phyloP scores from a whole-genome alignment of 2,888 invertebrate species.

The Leptothorax acervorum region DNA sequence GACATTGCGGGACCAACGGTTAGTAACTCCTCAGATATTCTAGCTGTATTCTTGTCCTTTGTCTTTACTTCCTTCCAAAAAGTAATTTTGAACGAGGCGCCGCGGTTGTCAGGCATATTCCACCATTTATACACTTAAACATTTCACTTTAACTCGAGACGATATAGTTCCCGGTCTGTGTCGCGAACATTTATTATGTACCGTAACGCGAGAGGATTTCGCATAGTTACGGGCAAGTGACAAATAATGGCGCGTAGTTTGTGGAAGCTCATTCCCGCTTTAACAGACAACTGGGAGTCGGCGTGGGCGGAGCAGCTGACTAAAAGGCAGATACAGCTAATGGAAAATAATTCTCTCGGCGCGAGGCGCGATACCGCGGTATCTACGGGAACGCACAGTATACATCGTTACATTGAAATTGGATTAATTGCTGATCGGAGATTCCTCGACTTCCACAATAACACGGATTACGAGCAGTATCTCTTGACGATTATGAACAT shows the following conservation, averaged over 20 bases:
- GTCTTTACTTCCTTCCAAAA: background rate
- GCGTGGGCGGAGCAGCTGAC: constrained; percentile 85
- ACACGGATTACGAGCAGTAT: constrained; percentile 93
- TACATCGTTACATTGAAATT: constrained; percentile 93
- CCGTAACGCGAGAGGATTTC: constrained; percentile 45
- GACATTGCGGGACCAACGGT: constrained; percentile 79
- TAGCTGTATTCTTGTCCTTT: background rate
- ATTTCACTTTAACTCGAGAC: constrained; percentile 40
- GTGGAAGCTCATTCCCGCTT: constrained; percentile 50
- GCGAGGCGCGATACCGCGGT: constrained; percentile 75
- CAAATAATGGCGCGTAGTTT: constrained; percentile 52
- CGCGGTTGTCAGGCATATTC: background rate
- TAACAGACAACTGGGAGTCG: constrained; percentile 79
- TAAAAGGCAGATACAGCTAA: constrained; percentile 80
- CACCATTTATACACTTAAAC: constrained; percentile 35
- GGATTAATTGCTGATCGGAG: constrained; percentile 94
- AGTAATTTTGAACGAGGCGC: constrained; percentile 4
- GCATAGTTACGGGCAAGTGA: constrained; percentile 48
- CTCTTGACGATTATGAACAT: constrained; percentile 96
- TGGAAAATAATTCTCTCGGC: constrained; percentile 75
- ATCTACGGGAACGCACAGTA: constrained; percentile 89
- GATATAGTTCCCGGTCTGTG: constrained; percentile 5
- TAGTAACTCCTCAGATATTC: constrained; percentile 29
- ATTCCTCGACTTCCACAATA: constrained; percentile 94
- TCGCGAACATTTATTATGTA: constrained; percentile 41